phyloP scores from a whole-genome alignment of 2,797 vertebrate genomes.

The Bradypodion pumilum region DNA sequence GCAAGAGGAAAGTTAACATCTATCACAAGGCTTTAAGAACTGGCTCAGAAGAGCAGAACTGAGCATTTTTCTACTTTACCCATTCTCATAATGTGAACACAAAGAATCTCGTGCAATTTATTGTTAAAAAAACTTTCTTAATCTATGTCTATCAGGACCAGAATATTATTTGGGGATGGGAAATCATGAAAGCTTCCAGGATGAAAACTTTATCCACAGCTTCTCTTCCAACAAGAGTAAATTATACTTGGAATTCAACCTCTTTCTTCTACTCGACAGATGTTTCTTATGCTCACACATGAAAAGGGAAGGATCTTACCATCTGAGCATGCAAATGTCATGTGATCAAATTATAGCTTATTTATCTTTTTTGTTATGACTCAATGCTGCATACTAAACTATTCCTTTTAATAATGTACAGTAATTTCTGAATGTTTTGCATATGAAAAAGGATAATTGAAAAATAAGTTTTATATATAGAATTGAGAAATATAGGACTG shows the following conservation, averaged over 20 bases:
- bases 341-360: not conserved
- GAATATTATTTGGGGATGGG: not conserved
- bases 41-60: not conserved
- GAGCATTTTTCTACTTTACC: not conserved
- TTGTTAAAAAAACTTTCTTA: not conserved
- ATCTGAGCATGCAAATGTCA: not conserved
- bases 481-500: conserved; percentile 35
- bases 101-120: not conserved
- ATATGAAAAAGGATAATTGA: conserved; percentile 36
- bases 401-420: not conserved
- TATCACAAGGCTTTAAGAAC: not conserved
- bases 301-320: not conserved
- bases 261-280: not conserved
- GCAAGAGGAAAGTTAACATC: not conserved
- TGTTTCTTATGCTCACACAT: not conserved
- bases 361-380: not conserved
- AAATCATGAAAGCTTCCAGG: not conserved
- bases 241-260: not conserved
- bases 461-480: conserved; percentile 49
- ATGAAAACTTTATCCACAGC: not conserved
- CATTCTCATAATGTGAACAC: not conserved
- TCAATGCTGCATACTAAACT: not conserved
- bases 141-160: not conserved
- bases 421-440: conserved; percentile 11
- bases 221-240: not conserved